Evolutionary conservation across 2,113 vertebrate species (phyloP).

Genomic region (Dolichallabes microphthalmus): DNA sequence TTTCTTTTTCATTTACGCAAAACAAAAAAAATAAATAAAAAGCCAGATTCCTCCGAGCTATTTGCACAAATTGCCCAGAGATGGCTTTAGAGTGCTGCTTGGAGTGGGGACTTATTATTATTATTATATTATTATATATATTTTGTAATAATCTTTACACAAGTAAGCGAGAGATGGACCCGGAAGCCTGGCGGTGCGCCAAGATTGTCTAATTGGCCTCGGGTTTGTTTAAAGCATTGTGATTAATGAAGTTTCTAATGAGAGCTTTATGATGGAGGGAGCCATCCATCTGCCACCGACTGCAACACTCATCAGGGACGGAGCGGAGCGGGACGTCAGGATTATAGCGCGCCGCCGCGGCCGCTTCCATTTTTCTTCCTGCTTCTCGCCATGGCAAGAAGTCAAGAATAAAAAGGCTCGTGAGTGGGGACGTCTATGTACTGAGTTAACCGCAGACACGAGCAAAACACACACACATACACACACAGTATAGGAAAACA

Average conservation of each 20-base stretch:
- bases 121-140: no score
- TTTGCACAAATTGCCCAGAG: slow-evolving; percentile 10
- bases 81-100: slow-evolving; percentile 20
- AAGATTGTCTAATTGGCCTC: slow-evolving; percentile 57
- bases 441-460: not conserved
- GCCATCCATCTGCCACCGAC: slow-evolving; percentile 48
- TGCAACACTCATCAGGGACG: slow-evolving; percentile 32
- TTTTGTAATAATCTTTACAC: slow-evolving; percentile 41
- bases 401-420: not conserved
- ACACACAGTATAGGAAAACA: slow-evolving; percentile 5
- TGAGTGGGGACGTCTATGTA: not conserved
- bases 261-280: slow-evolving; percentile 54
- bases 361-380: not conserved
- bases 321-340: slow-evolving; percentile 21
- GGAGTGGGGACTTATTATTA: not conserved
- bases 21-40: not conserved
- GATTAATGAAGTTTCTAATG: slow-evolving; percentile 64
- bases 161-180: slow-evolving; percentile 36
- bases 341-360: not conserved
- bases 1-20: slow-evolving; percentile 18
- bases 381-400: slow-evolving; percentile 19
- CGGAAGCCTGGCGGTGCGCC: slow-evolving; percentile 32
- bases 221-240: slow-evolving; percentile 57
- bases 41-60: not conserved
- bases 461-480: not conserved